These are phyloP conservation scores for Drosophila sp. DNA, from an alignment of 1,140 invertebrate species.

Conservation along the genomic window DNA sequence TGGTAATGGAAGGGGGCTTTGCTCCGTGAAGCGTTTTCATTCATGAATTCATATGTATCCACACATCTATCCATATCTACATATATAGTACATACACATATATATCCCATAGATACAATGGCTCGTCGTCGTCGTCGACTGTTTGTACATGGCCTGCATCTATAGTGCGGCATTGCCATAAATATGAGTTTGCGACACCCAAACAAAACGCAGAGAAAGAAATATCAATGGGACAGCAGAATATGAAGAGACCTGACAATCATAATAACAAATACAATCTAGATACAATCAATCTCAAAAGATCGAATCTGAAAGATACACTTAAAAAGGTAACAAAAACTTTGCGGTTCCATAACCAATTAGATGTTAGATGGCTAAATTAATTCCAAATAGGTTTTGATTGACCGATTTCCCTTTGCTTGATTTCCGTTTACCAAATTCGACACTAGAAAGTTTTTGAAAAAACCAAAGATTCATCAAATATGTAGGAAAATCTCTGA, in stretches of 20 bases:
- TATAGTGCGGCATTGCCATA: conserved; percentile 76
- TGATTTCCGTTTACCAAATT: background rate
- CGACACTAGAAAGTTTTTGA: background rate
- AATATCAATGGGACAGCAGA: conserved; percentile 35
- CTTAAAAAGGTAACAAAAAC: background rate
- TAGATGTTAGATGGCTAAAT: background rate
- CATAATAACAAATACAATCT: conserved; percentile 20
- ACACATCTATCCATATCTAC: conserved; percentile 11
- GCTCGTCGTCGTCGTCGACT: conserved; percentile 21
- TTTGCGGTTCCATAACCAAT: background rate
- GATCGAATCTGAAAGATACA: conserved; percentile 6
- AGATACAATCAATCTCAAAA: conserved; percentile 20
- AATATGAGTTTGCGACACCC: conserved; percentile 50
- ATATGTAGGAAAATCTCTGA: too few species aligned
- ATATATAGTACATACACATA: conserved; percentile 49
- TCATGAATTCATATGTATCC: conserved; percentile 73
- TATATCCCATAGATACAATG: conserved; percentile 67
- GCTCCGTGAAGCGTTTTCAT: conserved; percentile 60
- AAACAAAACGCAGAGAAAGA: conserved; percentile 24
- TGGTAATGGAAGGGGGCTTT: background rate
- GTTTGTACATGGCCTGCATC: conserved; percentile 72
- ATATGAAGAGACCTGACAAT: conserved; percentile 10
- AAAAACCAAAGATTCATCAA: background rate
- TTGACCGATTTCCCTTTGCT: background rate
- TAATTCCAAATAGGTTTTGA: too few species aligned